Base-by-base conservation (phyloP, 2,113 vertebrate species). In the Heterotis niloticus region DNA sequence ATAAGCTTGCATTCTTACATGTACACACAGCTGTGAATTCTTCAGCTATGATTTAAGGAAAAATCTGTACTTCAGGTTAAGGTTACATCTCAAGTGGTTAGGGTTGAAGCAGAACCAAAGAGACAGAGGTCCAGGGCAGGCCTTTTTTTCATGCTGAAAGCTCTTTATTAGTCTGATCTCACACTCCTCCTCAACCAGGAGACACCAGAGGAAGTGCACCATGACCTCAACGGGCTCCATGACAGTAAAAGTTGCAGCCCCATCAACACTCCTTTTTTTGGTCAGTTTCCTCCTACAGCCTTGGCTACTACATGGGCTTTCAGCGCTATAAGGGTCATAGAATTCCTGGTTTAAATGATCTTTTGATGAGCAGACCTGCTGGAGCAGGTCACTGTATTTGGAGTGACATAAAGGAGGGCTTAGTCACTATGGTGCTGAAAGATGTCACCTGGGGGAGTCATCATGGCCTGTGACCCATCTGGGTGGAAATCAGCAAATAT, bases 41-140 rank as follows among this genome's bases (percentile, higher is more conserved):
- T 73, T 62, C 14, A 52, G 52, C 64, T 57, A 71, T 79, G 64
- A 80, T 12, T 23, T 64, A 73, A 51, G 65, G 13, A 59, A 68
- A 24, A 10, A 64, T 34, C 68, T 73, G 81, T 80, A 81, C 68
- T 81, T 65, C n/a, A n/a, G n/a, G 77, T 78, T 44, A 1, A 66
- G 77, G 81, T 80, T 77, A 70, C 81, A 88, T 80, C 82, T 85
- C 84, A 82, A 82, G 79, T 79, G 20, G 23, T 66, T n/a, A 66
- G 64, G 24, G n/a, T n/a, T 66, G 10, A 34, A 51, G 69, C 20
- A 76, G 76, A 82, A 85, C 67, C 66, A 78, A 56, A 56, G 75
- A 24, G 20, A 68, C 68, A 51, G 69, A 17, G 5, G 28, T 44
- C 34, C 34, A 44, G 34, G 34, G 34, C 34, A 44, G 7, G 34